phyloP scores from a whole-genome alignment of 2,113 vertebrate genomes.

The Hemibagrus wyckioides region DNA sequence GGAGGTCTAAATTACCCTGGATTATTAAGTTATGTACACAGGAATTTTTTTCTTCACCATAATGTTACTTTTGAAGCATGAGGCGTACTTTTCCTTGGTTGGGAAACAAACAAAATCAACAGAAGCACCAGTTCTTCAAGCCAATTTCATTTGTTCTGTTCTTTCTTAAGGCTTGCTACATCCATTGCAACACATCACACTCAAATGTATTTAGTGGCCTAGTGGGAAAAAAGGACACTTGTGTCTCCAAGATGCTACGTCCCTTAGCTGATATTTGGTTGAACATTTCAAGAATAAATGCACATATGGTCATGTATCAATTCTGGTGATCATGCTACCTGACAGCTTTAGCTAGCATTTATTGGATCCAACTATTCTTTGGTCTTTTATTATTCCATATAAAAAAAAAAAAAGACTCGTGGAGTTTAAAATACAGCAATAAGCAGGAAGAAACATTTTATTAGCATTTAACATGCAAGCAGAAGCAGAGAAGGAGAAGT shows the following conservation, averaged over 20 bases:
- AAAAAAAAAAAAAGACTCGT: not conserved
- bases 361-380: not conserved
- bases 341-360: not conserved
- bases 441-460: not conserved
- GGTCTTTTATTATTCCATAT: not conserved
- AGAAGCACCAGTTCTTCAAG: not conserved
- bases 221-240: not conserved
- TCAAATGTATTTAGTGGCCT: conserved; percentile 41
- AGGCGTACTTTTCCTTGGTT: conserved; percentile 29
- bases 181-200: conserved; percentile 48
- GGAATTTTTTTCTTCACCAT: not conserved
- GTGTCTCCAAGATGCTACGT: not conserved
- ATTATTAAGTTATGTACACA: not conserved
- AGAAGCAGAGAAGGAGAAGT: conserved; percentile 6
- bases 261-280: not conserved
- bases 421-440: not conserved
- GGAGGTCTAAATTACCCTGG: not conserved
- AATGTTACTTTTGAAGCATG: conserved; percentile 10
- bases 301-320: not conserved
- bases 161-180: conserved; percentile 34
- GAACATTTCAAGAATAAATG: not conserved
- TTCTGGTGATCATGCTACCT: not conserved
- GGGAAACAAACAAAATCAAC: conserved; percentile 33
- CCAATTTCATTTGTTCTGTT: conserved; percentile 31
- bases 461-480: conserved; percentile 5